Base-by-base conservation (phyloP, 2,113 vertebrate genomes). In the Leucopsar rothschildi region DNA sequence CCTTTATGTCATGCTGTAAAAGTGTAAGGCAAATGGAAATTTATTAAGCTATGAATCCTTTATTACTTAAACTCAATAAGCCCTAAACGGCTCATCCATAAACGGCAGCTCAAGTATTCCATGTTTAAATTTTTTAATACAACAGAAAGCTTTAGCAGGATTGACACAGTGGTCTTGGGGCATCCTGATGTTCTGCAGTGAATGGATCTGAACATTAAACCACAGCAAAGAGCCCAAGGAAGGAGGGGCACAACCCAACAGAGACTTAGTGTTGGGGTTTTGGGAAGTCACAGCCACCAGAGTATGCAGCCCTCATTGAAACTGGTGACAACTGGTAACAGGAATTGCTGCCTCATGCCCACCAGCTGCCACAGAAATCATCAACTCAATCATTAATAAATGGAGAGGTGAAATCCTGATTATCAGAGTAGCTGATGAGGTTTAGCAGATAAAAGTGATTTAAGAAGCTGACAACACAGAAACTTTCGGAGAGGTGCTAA, bases 31-130 rank as follows among this genome's bases (percentile, higher is more conserved):
- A 96, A 97, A 94, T 53, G 69, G 82, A 90, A 96, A 96, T 94
- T 86, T 96, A 97, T 95, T 96, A 96, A 92, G 76, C 88, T 82
- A 97, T 91, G 86, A 96, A 91, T 93, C 88, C 88, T 96, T 96
- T 91, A 96, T 91, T 93, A 93, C 81, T 96, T 90, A 91, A 91
- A 90, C 82, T 90, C 91, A 90, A 70, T 94, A 92, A 93, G 44
- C 50, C 82, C 78, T 90, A 93, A 96, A 96, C 70, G 88, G 60
- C 61, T 89, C 39, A 80, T 90, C 71, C 78, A 95, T 93, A 95
- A 93, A 81, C 1, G 18, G 71, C 65, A 92, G 65, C 60, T 94
- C 65, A 59, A 82, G 55, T 27, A 83, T 59, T 57, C 76, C 44
- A 77, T 5, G 37, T 47, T 93, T 79, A 66, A 93, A 15, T 73